Percentiles rank a stretch among this genome's conserved stretches.
Evolutionary conservation across 2,888 invertebrate genomes (phyloP).

Genomic region (Lochmaea capreae): DNA sequence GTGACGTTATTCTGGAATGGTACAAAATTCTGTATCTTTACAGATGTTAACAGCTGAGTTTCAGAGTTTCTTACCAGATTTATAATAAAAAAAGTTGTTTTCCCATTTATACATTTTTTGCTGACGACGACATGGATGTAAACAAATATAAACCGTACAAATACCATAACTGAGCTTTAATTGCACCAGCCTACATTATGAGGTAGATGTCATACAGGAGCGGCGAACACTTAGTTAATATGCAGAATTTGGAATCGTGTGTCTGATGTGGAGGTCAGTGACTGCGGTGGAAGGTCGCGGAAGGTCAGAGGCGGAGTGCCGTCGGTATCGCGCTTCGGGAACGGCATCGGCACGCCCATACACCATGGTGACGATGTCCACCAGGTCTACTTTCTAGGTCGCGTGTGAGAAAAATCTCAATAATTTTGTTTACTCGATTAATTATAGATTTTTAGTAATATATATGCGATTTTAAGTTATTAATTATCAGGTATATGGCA

Average conservation of each 20-base stretch:
- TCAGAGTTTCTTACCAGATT: too few relatives aligned
- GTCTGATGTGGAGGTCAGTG: slow-evolving; percentile 35
- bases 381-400: slow-evolving; percentile 21
- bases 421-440: not conserved
- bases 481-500: too few relatives aligned
- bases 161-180: slow-evolving; percentile 7
- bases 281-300: slow-evolving; percentile 42
- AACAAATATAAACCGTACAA: slow-evolving; percentile 10
- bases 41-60: too few relatives aligned
- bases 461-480: not conserved
- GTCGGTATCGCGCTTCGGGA: slow-evolving; percentile 17
- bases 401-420: slow-evolving; percentile 18
- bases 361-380: slow-evolving; percentile 23
- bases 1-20: too few relatives aligned
- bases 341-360: slow-evolving; percentile 35
- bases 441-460: not conserved
- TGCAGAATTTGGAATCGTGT: slow-evolving; percentile 35
- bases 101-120: too few relatives aligned
- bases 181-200: slow-evolving; percentile 15
- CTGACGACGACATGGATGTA: not conserved
- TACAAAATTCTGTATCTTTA: too few relatives aligned
- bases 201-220: slow-evolving; percentile 28
- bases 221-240: slow-evolving; percentile 32
- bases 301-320: slow-evolving; percentile 42
- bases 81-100: too few relatives aligned